Evolutionary conservation across 2,888 invertebrate species (phyloP).

Genomic region (Chloroclysta siterata): DNA sequence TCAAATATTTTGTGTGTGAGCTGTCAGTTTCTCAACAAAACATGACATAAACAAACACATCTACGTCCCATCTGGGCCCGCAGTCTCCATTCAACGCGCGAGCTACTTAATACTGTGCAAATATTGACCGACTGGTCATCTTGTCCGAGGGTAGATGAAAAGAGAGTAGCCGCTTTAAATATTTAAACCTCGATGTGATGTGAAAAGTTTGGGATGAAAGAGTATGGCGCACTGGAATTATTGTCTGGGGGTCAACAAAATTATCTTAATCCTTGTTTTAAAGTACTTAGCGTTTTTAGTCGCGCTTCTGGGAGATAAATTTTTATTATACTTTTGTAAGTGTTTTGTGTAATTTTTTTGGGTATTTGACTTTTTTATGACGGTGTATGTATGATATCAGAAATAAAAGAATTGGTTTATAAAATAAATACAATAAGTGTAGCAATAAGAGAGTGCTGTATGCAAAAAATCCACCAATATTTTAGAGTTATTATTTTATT

Average conservation of each 20-base stretch:
- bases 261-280: slow-evolving; percentile 37
- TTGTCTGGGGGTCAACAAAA: slow-evolving; percentile 37
- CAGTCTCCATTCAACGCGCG: slow-evolving; percentile 73
- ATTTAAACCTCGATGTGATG: slow-evolving; percentile 47
- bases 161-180: slow-evolving; percentile 60
- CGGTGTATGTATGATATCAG: too few relatives aligned
- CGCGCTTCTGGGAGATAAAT: slow-evolving; percentile 27
- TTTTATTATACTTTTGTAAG: slow-evolving; percentile 9
- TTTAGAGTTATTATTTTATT: too few relatives aligned
- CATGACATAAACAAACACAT: slow-evolving; percentile 62
- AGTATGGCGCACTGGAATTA: slow-evolving; percentile 33
- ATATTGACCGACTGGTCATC: slow-evolving; percentile 80
- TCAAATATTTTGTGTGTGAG: neutral
- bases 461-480: too few relatives aligned
- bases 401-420: too few relatives aligned
- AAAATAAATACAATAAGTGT: too few relatives aligned
- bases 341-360: neutral
- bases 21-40: slow-evolving; percentile 42
- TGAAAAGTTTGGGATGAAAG: slow-evolving; percentile 41
- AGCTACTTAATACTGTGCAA: slow-evolving; percentile 80
- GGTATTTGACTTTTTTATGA: too few relatives aligned
- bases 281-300: slow-evolving; percentile 32
- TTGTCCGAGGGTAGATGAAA: slow-evolving; percentile 69
- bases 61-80: slow-evolving; percentile 50
- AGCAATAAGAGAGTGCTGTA: too few relatives aligned